These are phyloP conservation scores for Tetramorium simillimum DNA, from an alignment of 1,140 invertebrate species.

Conservation along the genomic window DNA sequence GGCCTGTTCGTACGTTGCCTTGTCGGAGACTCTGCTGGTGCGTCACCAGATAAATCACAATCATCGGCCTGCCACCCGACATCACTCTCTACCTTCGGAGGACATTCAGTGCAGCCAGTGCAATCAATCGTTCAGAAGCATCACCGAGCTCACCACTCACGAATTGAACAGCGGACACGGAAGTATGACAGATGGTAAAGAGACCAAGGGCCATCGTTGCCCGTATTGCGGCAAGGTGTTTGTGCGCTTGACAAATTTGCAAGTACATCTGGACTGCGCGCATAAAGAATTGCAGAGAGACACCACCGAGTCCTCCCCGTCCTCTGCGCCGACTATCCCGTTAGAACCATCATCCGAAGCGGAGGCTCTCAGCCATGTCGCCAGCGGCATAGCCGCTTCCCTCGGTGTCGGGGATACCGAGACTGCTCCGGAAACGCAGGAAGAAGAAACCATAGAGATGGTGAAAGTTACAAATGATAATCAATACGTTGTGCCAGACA, in stretches of 20 bases:
- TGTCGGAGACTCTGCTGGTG: slow-evolving; percentile 88
- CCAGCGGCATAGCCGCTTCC: slow-evolving; percentile 86
- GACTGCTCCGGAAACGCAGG: slow-evolving; percentile 68
- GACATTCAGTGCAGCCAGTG: slow-evolving; percentile 79
- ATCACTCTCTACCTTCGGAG: slow-evolving; percentile 62
- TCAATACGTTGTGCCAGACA: slow-evolving; percentile 75
- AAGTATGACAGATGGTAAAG: slow-evolving; percentile 68
- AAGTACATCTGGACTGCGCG: slow-evolving; percentile 79
- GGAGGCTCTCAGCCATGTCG: slow-evolving; percentile 86
- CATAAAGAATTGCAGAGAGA: slow-evolving; percentile 76
- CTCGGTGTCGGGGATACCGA: slow-evolving; percentile 86
- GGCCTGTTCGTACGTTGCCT: slow-evolving; percentile 90
- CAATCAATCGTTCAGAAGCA: slow-evolving; percentile 76
- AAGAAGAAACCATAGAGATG: slow-evolving; percentile 6
- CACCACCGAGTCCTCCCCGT: not conserved
- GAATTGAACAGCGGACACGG: slow-evolving; percentile 80
- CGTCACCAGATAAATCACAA: slow-evolving; percentile 88
- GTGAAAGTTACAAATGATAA: not conserved
- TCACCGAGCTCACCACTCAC: slow-evolving; percentile 77
- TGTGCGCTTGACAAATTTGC: slow-evolving; percentile 77
- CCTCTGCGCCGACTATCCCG: slow-evolving; percentile 61
- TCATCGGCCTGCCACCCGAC: slow-evolving; percentile 74
- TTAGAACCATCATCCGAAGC: slow-evolving; percentile 85
- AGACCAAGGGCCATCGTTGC: slow-evolving; percentile 79
- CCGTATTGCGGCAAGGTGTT: slow-evolving; percentile 81